phyloP scores from a whole-genome alignment of 2,113 vertebrate genomes.

The Psilopsiagon aurifrons region DNA sequence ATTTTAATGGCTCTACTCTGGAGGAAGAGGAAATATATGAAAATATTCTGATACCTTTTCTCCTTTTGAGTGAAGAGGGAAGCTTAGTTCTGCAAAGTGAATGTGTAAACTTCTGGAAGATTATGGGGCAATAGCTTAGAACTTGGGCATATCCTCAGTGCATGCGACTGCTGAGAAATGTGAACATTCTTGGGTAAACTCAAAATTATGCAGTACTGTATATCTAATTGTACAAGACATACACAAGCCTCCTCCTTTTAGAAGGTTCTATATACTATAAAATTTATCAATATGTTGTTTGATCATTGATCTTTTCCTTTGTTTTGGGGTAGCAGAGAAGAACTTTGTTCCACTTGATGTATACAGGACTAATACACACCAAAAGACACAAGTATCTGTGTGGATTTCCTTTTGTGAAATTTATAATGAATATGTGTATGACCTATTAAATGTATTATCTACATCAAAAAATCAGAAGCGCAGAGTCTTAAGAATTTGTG shows the following conservation, averaged over 20 bases:
- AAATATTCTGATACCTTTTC: background rate
- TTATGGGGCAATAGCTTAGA: background rate
- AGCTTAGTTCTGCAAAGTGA: background rate
- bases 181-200: background rate
- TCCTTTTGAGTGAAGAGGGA: background rate
- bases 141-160: background rate
- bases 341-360: background rate
- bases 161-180: background rate
- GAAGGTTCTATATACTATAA: background rate
- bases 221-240: background rate
- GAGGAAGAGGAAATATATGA: background rate
- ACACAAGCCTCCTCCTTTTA: background rate
- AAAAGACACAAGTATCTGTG: conserved; percentile 72
- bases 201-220: background rate
- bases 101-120: background rate
- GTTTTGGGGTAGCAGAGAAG: conserved; percentile 18
- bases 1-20: background rate
- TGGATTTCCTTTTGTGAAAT: conserved; percentile 92
- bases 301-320: background rate
- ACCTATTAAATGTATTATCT: conserved; percentile 76
- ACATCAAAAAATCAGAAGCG: conserved; percentile 79
- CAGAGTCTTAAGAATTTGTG: conserved; percentile 81
- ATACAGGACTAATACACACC: background rate
- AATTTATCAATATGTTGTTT: background rate
- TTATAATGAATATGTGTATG: conserved; percentile 89